These are phyloP conservation scores for Aphelocoma coerulescens DNA, from an alignment of 2,113 vertebrate species.

Conservation along the genomic window DNA sequence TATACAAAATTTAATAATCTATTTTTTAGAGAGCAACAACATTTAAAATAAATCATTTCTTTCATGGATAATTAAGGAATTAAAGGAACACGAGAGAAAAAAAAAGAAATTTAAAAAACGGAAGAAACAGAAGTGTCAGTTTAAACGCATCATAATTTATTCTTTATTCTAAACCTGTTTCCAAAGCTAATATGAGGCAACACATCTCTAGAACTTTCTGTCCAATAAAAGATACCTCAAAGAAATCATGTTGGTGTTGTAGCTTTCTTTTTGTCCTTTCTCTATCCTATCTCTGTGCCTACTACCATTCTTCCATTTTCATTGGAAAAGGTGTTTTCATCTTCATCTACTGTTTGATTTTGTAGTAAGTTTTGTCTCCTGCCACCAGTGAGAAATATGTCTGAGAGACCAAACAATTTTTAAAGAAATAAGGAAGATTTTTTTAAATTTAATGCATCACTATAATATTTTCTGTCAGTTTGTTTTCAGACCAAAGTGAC, in stretches of 20 bases:
- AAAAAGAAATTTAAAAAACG: background rate
- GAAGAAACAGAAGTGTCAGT: background rate
- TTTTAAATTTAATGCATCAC: background rate
- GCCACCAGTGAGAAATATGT: background rate
- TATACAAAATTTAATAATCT: background rate
- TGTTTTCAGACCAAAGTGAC: background rate
- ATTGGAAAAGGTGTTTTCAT: background rate
- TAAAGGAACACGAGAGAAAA: background rate
- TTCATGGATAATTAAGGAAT: background rate
- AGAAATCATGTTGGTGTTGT: background rate
- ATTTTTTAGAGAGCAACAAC: background rate
- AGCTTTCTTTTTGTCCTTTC: background rate
- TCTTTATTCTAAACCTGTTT: background rate
- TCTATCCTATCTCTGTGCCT: background rate
- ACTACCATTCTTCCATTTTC: background rate
- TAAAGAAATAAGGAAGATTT: background rate
- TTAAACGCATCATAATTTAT: background rate
- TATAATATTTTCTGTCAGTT: background rate
- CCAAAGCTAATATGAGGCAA: background rate
- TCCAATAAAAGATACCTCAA: background rate
- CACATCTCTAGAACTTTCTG: background rate
- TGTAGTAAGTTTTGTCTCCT: background rate
- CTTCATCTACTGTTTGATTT: background rate
- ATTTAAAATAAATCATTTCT: background rate
- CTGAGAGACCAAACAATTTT: background rate